These are phyloP conservation scores for Clivina fossor DNA, from an alignment of 2,888 invertebrate species.

Conservation along the genomic window DNA sequence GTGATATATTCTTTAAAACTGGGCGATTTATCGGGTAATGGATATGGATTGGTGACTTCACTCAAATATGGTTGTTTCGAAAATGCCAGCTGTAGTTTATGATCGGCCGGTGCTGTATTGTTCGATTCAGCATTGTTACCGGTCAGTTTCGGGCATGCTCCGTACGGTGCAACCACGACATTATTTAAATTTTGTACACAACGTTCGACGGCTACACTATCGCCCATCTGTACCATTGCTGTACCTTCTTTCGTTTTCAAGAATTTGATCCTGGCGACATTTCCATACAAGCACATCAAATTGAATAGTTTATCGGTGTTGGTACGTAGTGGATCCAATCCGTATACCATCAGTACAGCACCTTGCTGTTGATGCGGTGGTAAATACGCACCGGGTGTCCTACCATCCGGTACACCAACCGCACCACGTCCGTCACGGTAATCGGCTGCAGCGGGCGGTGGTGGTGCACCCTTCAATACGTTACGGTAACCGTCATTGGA, in stretches of 20 bases:
- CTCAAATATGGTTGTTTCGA: slow-evolving; percentile 94
- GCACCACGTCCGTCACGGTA: slow-evolving; percentile 49
- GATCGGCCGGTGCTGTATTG: slow-evolving; percentile 48
- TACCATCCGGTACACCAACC: slow-evolving; percentile 44
- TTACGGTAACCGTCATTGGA: slow-evolving; percentile 56
- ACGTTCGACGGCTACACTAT: slow-evolving; percentile 89
- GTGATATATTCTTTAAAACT: slow-evolving; percentile 98
- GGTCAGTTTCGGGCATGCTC: slow-evolving; percentile 53
- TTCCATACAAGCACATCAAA: slow-evolving; percentile 97
- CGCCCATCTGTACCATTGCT: slow-evolving; percentile 99
- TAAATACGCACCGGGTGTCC: slow-evolving; percentile 37
- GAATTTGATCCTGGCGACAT: slow-evolving; percentile 96
- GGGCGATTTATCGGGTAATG: slow-evolving; percentile 91
- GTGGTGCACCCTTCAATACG: slow-evolving; percentile 53
- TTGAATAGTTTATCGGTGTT: slow-evolving; percentile 97
- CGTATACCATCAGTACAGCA: slow-evolving; percentile 98
- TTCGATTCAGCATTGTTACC: slow-evolving; percentile 37
- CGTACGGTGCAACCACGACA: slow-evolving; percentile 76
- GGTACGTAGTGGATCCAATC: slow-evolving; percentile 88
- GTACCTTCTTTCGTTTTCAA: slow-evolving; percentile 98
- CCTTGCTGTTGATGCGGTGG: slow-evolving; percentile 65
- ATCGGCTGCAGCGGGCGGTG: slow-evolving; percentile 57
- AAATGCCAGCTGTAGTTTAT: slow-evolving; percentile 71
- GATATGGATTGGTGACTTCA: slow-evolving; percentile 95
- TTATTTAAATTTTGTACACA: slow-evolving; percentile 95